Base-by-base conservation (phyloP, 2,888 invertebrate species). In the Notodonta ziczac region DNA sequence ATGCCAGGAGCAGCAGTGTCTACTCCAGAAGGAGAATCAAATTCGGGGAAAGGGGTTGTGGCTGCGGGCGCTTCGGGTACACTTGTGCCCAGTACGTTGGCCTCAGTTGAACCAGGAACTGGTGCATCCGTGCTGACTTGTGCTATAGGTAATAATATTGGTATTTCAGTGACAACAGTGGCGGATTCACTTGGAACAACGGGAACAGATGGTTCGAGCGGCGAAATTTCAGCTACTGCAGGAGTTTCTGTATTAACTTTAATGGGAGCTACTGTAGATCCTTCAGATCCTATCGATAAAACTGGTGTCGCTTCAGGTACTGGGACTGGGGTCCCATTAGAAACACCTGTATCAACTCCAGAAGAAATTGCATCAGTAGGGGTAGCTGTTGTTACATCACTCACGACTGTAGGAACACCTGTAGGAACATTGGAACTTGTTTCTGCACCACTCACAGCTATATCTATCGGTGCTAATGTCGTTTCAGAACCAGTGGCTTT, bases 111-210 rank as follows among this genome's bases (percentile, higher is more conserved):
- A 13, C 57, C 58, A 8, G 57, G 24, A 5, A 57, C 60, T 4
- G 52, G 50, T 24, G 60, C 57, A 40, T 51, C 59, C 5, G 62
- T 53, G 12, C 32, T 61, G 5, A 56, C 61, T 44, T 16, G 52
- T 13, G 14, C 51, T 14, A 46, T 16, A 9, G 50, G 40, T 7
- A 16, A n/a, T 48, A 24, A 46, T 14, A 13, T 46, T 16, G 61
- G 24, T 13, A 46, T 24, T 46, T 56, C 63, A 42, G 62, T 14
- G 39, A 48, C 54, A 48, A 46, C 52, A 0, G n/a, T 46, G 7
- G n/a, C 51, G 5, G 51, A 51, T 16, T 53, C 59, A 63, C 59
- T 10, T 35, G 56, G 32, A 59, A 56, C 57, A 39, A 56, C 52
- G 13, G 48, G 16, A n/a, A 55, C 56, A 46, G 58, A 12, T 4